Conservation (phyloP, 2,797 vertebrate genomes). For the Urosaurus nigricauda region DNA sequence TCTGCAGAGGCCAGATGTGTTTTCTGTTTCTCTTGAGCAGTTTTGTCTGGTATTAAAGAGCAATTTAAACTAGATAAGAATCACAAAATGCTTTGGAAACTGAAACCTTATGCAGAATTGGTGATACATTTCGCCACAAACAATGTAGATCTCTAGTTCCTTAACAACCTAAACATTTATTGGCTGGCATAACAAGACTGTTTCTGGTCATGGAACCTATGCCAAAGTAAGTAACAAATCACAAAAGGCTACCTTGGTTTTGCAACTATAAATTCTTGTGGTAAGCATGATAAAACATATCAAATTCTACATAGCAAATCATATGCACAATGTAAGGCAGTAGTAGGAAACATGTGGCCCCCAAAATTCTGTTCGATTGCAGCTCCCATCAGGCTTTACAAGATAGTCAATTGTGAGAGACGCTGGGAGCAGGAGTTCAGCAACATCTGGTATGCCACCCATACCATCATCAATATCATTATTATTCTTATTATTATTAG, state of each 20-base stretch:
- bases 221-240: not conserved
- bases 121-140: not conserved
- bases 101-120: not conserved
- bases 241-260: not conserved
- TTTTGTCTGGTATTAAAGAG: not conserved
- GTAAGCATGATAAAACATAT: not conserved
- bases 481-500: no score
- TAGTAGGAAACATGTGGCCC: not conserved
- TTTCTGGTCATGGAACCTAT: not conserved
- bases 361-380: not conserved
- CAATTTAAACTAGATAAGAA: not conserved
- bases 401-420: not conserved
- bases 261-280: not conserved
- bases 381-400: not conserved
- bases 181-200: not conserved
- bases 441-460: not conserved
- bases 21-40: not conserved
- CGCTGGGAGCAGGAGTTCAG: not conserved
- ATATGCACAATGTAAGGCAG: not conserved
- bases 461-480: no score
- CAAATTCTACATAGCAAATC: not conserved
- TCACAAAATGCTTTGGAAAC: not conserved
- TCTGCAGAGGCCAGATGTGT: not conserved
- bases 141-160: not conserved
- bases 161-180: conserved; percentile 1